These are phyloP conservation scores for Thinocorus orbignyianus DNA, from an alignment of 2,113 vertebrate genomes.

Conservation along the genomic window DNA sequence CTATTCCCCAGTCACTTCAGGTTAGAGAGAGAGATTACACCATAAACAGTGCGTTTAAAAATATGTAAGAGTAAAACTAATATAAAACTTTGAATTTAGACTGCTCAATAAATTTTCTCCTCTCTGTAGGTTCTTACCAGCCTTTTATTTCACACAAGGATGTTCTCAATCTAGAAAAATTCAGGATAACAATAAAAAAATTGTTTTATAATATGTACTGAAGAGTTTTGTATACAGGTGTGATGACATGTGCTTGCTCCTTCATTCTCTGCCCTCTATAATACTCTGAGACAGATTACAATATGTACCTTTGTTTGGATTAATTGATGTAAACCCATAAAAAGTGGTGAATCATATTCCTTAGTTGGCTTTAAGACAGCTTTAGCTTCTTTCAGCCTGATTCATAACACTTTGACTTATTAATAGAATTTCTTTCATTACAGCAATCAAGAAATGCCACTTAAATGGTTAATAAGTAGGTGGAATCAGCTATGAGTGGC, in stretches of 20 bases:
- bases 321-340: neutral
- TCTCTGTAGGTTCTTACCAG: neutral
- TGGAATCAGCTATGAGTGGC: neutral
- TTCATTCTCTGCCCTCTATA: neutral
- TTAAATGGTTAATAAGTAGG: neutral
- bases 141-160: neutral
- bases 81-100: neutral
- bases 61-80: neutral
- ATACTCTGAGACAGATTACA: neutral
- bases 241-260: neutral
- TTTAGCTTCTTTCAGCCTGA: neutral
- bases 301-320: neutral
- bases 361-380: neutral
- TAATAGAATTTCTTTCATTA: neutral
- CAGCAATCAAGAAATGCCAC: neutral
- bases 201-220: neutral
- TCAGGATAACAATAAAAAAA: neutral
- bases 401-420: neutral
- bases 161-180: neutral
- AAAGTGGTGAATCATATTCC: neutral
- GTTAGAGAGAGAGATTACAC: slow-evolving; percentile 44
- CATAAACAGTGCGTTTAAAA: neutral
- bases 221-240: neutral
- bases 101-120: neutral
- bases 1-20: slow-evolving; percentile 20